phyloP scores from a whole-genome alignment of 2,888 invertebrate genomes.

The Dasysyrphus albostriatus region DNA sequence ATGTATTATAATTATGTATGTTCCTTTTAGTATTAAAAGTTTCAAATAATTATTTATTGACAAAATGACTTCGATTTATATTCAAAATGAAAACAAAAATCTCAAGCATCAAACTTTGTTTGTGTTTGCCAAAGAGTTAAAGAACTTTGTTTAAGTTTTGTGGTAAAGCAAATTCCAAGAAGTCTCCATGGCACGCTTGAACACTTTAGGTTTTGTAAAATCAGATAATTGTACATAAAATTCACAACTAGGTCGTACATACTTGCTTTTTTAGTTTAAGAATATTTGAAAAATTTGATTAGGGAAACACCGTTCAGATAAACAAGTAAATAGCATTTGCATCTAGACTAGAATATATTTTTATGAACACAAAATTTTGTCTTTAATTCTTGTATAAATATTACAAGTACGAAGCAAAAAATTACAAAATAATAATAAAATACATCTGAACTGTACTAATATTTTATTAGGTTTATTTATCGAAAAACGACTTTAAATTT shows the following conservation, averaged over 20 bases:
- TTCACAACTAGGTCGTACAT: background rate
- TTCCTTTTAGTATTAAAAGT: background rate
- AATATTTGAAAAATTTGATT: too few species aligned
- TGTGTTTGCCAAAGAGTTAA: background rate
- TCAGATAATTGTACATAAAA: background rate
- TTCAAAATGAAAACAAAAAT: background rate
- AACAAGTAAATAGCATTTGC: too few species aligned
- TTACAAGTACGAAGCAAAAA: background rate
- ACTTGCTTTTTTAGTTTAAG: background rate
- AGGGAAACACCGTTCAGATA: too few species aligned
- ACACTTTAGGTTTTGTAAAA: background rate
- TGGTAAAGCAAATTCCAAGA: background rate
- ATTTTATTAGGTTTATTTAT: background rate
- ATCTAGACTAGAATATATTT: too few species aligned
- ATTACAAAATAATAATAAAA: background rate
- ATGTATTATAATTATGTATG: background rate
- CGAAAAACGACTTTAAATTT: background rate
- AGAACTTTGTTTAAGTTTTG: background rate
- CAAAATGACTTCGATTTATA: background rate
- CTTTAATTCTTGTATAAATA: background rate
- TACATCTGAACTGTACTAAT: background rate
- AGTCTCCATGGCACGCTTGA: background rate
- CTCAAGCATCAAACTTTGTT: background rate
- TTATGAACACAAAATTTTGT: background rate
- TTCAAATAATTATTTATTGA: background rate